Evolutionary conservation across 2,888 invertebrate genomes (phyloP).

Genomic region (Stenoptilia bipunctidactyla): DNA sequence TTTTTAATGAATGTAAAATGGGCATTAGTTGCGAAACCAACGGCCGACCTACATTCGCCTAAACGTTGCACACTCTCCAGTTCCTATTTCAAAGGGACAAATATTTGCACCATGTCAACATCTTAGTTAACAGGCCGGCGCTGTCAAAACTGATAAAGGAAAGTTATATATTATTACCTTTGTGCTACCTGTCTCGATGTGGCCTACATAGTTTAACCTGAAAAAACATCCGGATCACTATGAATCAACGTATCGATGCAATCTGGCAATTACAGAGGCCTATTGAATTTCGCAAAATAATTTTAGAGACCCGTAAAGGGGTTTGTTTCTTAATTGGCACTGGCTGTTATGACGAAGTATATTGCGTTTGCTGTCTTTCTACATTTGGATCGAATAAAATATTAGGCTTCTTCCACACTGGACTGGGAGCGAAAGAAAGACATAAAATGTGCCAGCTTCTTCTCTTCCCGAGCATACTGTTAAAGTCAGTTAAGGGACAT

Average conservation of each 20-base stretch:
- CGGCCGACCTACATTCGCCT: no score
- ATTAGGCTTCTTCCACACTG: no score
- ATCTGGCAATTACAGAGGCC: slow-evolving; percentile 19
- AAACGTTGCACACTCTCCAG: neutral
- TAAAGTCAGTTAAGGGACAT: no score
- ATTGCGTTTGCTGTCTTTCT: no score
- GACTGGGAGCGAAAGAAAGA: no score
- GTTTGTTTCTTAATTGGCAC: neutral
- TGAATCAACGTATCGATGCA: slow-evolving; percentile 27
- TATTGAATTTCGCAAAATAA: slow-evolving; percentile 22
- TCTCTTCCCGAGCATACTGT: no score
- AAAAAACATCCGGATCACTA: slow-evolving; percentile 39
- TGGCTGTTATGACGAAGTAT: no score
- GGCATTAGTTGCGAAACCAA: no score
- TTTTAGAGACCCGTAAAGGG: slow-evolving; percentile 7
- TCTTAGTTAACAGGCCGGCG: neutral
- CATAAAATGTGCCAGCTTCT: no score
- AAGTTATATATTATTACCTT: neutral
- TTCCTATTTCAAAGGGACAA: slow-evolving; percentile 2
- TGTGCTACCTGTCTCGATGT: slow-evolving; percentile 24
- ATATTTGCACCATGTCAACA: slow-evolving; percentile 7
- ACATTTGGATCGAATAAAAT: no score
- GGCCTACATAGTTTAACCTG: slow-evolving; percentile 44
- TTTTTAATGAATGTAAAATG: no score
- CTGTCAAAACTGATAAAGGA: slow-evolving; percentile 2